Evolutionary conservation across 2,888 invertebrate genomes (phyloP), one percentile per base, ranked within the genome.

Genomic region (Branchipolynoe longqiensis): DNA sequence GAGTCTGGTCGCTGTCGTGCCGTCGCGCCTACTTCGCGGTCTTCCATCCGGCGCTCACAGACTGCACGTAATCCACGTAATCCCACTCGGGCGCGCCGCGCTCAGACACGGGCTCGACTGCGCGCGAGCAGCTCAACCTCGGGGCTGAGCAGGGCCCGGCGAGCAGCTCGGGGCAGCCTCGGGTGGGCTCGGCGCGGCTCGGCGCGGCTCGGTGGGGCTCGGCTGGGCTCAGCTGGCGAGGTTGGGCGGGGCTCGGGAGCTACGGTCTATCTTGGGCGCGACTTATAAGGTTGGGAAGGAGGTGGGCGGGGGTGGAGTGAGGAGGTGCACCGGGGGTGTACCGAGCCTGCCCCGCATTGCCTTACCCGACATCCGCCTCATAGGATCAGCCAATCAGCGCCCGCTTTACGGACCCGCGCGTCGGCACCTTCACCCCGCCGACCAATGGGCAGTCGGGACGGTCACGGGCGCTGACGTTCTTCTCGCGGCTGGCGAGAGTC

Each of bases 281-380:
- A 69, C 69, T 12, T 36, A 69, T 69, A 69, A 69, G 69, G 69
- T 12, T 18, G 36, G 12, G 36, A 38, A 38, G 69, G 36, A 38
- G 69, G 69, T 69, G 14, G 69, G 69, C 36, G 38, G 69, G 69
- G 69, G 69, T 33, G 62, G 14, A 31, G 33, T 0, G 22, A 14
- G 69, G 69, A 69, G 6, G 1, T 22, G 69, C 33, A 4, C 36
- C 36, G n/a, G n/a, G n/a, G n/a, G n/a, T n/a, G n/a, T n/a, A 14
- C 38, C 69, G n/a, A 69, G 69, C 36, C 69, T 0, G 22, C 69
- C 18, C 69, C 69, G 69, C 69, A 69, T 36, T 38, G 69, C 69
- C 69, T 69, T 69, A 69, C 69, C 36, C 14, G 69, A 69, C 33
- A 38, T n/a, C 69, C 36, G 38, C 36, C 69, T n/a, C 36, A 28